Evolutionary conservation across 1,140 invertebrate species (phyloP).

Genomic region (Pseudobourletiella spinata): DNA sequence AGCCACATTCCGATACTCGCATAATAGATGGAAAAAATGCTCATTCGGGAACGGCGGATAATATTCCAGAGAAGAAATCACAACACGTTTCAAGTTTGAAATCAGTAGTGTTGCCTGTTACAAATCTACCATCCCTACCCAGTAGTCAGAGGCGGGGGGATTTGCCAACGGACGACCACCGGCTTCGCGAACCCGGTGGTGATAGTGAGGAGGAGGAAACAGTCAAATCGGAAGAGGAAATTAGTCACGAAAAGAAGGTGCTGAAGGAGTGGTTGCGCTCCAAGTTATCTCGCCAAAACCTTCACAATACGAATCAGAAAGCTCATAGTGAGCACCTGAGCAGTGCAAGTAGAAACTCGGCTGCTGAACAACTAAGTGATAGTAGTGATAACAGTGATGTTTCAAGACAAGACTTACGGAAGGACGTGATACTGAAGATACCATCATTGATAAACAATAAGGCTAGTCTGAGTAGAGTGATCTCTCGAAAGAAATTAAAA

Average conservation of each 20-base stretch:
- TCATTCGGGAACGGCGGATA: neutral
- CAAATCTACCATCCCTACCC: neutral
- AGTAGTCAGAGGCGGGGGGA: neutral
- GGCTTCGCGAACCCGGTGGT: neutral
- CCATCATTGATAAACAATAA: slow-evolving; percentile 58
- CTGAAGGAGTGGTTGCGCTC: slow-evolving; percentile 29
- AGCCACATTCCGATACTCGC: neutral
- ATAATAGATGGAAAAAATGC: neutral
- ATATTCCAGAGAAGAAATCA: neutral
- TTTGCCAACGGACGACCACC: neutral
- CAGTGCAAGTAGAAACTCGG: neutral
- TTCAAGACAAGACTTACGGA: slow-evolving; percentile 13
- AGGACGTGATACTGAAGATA: slow-evolving; percentile 66
- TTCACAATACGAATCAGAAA: neutral
- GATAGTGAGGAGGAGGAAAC: slow-evolving; percentile 7
- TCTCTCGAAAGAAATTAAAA: slow-evolving; percentile 27
- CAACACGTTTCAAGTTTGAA: neutral
- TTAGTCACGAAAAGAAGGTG: slow-evolving; percentile 28
- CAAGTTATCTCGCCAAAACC: slow-evolving; percentile 21
- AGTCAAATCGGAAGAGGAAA: slow-evolving; percentile 16
- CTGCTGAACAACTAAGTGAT: slow-evolving; percentile 14
- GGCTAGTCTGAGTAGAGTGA: slow-evolving; percentile 29
- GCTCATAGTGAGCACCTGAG: neutral
- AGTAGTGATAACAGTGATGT: slow-evolving; percentile 28
- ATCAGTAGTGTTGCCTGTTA: neutral